Base-by-base conservation (phyloP, 2,113 vertebrate genomes). In the Tachycineta bicolor region DNA sequence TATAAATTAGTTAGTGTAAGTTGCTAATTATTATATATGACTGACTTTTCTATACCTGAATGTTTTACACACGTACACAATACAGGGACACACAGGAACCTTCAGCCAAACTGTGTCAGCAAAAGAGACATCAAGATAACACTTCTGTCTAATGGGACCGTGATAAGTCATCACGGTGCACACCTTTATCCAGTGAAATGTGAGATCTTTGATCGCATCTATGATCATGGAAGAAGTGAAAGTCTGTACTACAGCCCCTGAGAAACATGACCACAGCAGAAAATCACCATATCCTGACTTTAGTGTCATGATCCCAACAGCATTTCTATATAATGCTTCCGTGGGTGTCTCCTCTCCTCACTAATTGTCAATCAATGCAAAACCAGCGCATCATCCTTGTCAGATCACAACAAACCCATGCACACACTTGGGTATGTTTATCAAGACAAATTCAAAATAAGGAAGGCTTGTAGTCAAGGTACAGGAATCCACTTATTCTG, bases 131-230 rank as follows among this genome's bases (percentile, higher is more conserved):
- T 44, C 14, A 16, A 26, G 46, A 1, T 20, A 59, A 6, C 14
- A 1, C 31, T 49, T 22, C 21, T 41, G 47, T 49, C 12, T 41
- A 1, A 11, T 16, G 23, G 29, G 20, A 58, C 5, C 0, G 1
- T 6, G 43, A 4, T 8, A 43, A 68, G 25, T n/a, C 11, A 18
- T 6, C 39, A 10, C 3, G 0, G 31, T 3, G 2, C 4, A 6
- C 3, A 3, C 6, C 6, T 29, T 47, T 56, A 15, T 29, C 24
- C 3, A 0, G 17, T 5, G 14, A 26, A 15, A 4, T 1, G 12
- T 26, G 28, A 46, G 50, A 55, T 41, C 53, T 25, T 15, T 4
- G 20, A 50, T 52, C 14, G 1, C 2, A n/a, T n/a, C 21, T 39
- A 2, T 9, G 16, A n/a, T 64, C 0, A 1, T 1, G 17, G 25